Base-by-base conservation (phyloP, 1,140 invertebrate genomes). In the Drosophila rufa region DNA sequence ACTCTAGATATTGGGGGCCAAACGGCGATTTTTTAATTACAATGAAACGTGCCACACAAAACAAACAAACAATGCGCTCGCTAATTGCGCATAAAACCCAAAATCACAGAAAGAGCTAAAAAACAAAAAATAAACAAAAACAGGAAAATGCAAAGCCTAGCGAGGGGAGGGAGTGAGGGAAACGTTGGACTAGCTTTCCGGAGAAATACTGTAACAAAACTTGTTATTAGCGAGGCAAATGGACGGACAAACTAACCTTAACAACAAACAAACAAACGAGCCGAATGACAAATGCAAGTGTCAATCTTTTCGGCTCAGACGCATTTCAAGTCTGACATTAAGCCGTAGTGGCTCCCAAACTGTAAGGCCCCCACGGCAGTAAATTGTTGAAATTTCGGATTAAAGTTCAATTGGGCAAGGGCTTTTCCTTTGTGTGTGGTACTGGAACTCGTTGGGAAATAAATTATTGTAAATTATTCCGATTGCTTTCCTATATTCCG, bases 281-380 rank as follows among this genome's bases (percentile, higher is more conserved):
- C 9, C 53, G 43, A 79, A 70, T 82, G 82, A 86, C 82, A 86
- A 86, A 86, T 86, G 82, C 82, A 86, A 86, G 79, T 79, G 82
- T 79, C 82, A 86, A 67, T 78, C 33, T 56, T 64, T 64, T 66
- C 57, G 70, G 40, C 70, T 59, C 47, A 61, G 47, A 48, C 61
- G 36, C 60, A 61, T 50, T 73, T 77, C 68, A 55, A 73, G 79
- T 50, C 25, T 78, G 82, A 86, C 82, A 86, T 66, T 85, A 85
- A 85, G 74, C 82, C 58, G 48, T 66, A 71, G 58, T 85, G 58
- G 51, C 69, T 71, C 61, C 9, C 50, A 71, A 85, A 71, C 66
- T 86, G 62, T 59, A 65, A 14, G 56, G 50, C 47, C 45, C 45
- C 19, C 17, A 40, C 22, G 43, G 33, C 36, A 53, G 43, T 51